These are phyloP conservation scores for Tipula unca DNA, from an alignment of 2,888 invertebrate genomes.

Conservation along the genomic window DNA sequence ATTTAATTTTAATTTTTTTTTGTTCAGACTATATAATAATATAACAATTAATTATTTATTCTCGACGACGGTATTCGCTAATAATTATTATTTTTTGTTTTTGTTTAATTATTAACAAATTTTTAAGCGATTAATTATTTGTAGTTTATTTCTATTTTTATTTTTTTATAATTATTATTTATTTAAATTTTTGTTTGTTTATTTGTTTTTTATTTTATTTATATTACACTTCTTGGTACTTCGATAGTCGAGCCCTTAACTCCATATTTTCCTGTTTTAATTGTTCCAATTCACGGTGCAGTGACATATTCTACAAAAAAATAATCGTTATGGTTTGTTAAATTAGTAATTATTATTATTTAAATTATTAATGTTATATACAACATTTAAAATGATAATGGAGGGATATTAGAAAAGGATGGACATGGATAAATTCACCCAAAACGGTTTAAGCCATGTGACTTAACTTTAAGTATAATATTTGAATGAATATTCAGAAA, in stretches of 20 bases:
- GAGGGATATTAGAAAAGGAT: background rate
- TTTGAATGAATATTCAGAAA: no score
- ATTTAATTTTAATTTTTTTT: background rate
- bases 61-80: background rate
- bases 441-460: no score
- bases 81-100: background rate
- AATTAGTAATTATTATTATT: conserved; percentile 22
- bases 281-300: conserved; percentile 83
- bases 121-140: background rate
- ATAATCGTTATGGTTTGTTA: background rate
- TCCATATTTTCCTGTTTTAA: conserved; percentile 87
- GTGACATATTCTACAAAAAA: conserved; percentile 67
- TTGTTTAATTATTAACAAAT: background rate
- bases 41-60: background rate
- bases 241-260: conserved; percentile 80
- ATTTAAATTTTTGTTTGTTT: conserved; percentile 20
- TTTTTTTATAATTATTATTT: background rate
- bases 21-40: conserved; percentile 14
- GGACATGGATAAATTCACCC: background rate
- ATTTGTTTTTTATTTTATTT: conserved; percentile 22
- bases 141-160: background rate
- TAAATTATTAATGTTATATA: background rate
- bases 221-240: conserved; percentile 68
- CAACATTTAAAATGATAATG: background rate
- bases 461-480: no score